Percentiles rank a stretch among this genome's conserved stretches.
Evolutionary conservation across 2,888 invertebrate species (phyloP).

Genomic region (Salticus scenicus): DNA sequence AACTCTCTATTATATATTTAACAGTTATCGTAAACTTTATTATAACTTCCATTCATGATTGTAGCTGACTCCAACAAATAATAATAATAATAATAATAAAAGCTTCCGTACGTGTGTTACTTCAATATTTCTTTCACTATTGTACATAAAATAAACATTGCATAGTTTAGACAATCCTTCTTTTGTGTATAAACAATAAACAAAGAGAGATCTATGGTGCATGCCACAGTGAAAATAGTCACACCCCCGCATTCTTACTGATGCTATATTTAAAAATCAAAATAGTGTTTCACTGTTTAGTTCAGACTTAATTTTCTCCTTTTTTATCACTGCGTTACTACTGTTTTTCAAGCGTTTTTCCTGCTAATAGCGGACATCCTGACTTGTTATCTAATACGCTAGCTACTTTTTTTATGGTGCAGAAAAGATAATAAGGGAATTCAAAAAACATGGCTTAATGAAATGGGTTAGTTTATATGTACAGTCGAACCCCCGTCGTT

Average conservation of each 20-base stretch:
- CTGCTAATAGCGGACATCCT: conserved; percentile 2
- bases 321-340: background rate
- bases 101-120: too few species aligned
- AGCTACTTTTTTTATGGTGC: background rate
- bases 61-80: too few species aligned
- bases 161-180: background rate
- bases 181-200: background rate
- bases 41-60: too few species aligned
- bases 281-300: background rate
- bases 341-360: background rate
- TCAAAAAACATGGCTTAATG: too few species aligned
- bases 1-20: too few species aligned
- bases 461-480: too few species aligned
- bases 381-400: background rate
- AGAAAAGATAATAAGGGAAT: too few species aligned
- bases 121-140: too few species aligned
- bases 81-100: too few species aligned
- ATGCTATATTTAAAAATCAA: background rate
- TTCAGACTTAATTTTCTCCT: too few species aligned
- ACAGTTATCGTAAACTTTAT: too few species aligned
- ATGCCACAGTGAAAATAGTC: background rate
- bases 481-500: too few species aligned
- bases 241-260: background rate
- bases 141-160: background rate
- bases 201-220: background rate